Evolutionary conservation across 2,888 invertebrate species (phyloP), one percentile per base, ranked within the genome.

Genomic region (Pheosia tremula): DNA sequence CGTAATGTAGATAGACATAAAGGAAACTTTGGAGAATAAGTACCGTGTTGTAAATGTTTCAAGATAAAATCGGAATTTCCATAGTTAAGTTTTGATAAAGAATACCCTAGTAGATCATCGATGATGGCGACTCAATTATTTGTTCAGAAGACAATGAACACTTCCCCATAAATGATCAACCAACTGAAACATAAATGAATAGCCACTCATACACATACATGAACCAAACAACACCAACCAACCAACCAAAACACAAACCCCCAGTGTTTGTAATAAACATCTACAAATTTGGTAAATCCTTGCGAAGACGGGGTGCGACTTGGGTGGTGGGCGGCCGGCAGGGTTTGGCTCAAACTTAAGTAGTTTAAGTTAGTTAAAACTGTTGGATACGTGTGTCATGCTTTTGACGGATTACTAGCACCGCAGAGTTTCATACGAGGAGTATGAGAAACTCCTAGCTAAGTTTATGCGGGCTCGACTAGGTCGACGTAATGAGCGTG

Each of bases 351-450:
- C 61, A 71, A 76, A 78, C 78, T 75, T 76, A 80, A 80, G 75
- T 78, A 79, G 81, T 82, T 79, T 76, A 83, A 84, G 79, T 83
- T 82, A 72, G 75, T 74, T 79, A 78, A 78, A 81, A 82, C 77
- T 77, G 79, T 74, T 72, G 71, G 76, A 80, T 83, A 79, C 78
- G 81, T 81, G 81, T 79, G 82, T 75, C 79, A 78, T 86, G 87
- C 85, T 87, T 86, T 85, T 88, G 88, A 88, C 81, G 85, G 85
- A 88, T 88, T 86, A 87, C n/a, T 47, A 47, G 47, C 4, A n/a
- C n/a, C 11, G 6, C 47, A 9, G 9, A 62, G 60, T 68, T 58
- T 55, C 52, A n/a, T 54, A 37, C 47, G 41, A 24, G 50, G 41
- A 56, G 41, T 4, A 11, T 24, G 13, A 41, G 38, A 5, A 38